Evolutionary conservation across 2,888 invertebrate species (phyloP).

Genomic region (Hanleya hanleyi): DNA sequence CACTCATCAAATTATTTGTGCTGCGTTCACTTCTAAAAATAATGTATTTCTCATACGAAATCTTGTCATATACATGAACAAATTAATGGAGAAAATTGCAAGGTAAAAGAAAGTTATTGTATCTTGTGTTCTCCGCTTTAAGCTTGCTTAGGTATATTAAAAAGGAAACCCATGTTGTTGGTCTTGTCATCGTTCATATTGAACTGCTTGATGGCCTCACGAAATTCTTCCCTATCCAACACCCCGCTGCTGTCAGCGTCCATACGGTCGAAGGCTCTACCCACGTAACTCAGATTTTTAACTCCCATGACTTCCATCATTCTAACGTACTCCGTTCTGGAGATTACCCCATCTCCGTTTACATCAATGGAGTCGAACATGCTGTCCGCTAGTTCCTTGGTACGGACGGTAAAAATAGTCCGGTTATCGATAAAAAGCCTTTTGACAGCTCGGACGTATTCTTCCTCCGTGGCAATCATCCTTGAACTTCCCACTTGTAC

Average conservation of each 20-base stretch:
- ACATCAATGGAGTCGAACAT: conserved; percentile 2
- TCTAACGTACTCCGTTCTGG: neutral
- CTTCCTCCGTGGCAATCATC: conserved; percentile 8
- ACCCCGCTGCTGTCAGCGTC: conserved; percentile 4
- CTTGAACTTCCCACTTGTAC: neutral
- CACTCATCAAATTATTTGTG: too few relatives aligned
- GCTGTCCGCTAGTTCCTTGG: conserved; percentile 8
- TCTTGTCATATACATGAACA: too few relatives aligned
- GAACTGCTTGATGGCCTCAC: neutral
- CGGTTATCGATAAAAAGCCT: neutral
- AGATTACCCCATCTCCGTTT: neutral
- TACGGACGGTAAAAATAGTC: neutral
- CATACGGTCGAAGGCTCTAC: neutral
- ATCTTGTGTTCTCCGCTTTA: too few relatives aligned
- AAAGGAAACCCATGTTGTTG: neutral
- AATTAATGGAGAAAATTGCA: too few relatives aligned
- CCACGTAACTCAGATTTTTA: neutral
- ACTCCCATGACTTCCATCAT: neutral
- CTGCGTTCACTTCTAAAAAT: too few relatives aligned
- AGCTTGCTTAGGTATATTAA: neutral
- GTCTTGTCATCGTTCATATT: neutral
- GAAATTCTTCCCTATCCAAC: neutral
- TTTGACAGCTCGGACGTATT: neutral
- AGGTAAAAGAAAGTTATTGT: too few relatives aligned
- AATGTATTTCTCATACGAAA: too few relatives aligned